Evolutionary conservation across 2,113 vertebrate species (phyloP).

Genomic region (Mobula birostris): DNA sequence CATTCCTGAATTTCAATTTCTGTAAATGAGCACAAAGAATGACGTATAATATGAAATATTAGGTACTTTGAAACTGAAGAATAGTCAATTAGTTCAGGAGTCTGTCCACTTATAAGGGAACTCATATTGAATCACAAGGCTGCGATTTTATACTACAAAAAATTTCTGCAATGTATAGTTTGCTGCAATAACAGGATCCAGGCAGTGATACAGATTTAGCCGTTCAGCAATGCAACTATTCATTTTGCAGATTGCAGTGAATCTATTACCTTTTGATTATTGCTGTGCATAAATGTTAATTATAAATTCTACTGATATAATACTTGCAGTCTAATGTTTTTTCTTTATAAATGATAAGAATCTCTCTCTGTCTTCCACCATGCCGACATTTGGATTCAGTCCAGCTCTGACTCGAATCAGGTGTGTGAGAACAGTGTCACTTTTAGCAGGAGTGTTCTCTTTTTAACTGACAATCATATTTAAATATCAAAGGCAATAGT

Average conservation of each 20-base stretch:
- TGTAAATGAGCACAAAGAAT: not conserved
- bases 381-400: not conserved
- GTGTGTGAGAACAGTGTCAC: not conserved
- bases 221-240: not conserved
- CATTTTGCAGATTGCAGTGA: not conserved
- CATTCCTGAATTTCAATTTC: not conserved
- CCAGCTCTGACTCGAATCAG: not conserved
- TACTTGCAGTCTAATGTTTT: not conserved
- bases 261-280: not conserved
- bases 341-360: not conserved
- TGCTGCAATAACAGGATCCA: not conserved
- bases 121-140: not conserved
- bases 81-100: not conserved
- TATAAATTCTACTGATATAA: not conserved
- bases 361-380: not conserved
- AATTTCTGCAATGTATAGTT: not conserved
- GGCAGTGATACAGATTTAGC: not conserved
- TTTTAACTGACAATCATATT: not conserved
- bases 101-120: not conserved
- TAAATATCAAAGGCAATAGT: not conserved
- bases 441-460: not conserved
- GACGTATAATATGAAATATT: not conserved
- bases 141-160: not conserved
- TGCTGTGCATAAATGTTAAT: not conserved
- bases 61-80: not conserved